Percentiles rank a stretch among this genome's conserved stretches.
phyloP scores from a whole-genome alignment of 2,113 vertebrate genomes.

The Ranitomeya imitator region DNA sequence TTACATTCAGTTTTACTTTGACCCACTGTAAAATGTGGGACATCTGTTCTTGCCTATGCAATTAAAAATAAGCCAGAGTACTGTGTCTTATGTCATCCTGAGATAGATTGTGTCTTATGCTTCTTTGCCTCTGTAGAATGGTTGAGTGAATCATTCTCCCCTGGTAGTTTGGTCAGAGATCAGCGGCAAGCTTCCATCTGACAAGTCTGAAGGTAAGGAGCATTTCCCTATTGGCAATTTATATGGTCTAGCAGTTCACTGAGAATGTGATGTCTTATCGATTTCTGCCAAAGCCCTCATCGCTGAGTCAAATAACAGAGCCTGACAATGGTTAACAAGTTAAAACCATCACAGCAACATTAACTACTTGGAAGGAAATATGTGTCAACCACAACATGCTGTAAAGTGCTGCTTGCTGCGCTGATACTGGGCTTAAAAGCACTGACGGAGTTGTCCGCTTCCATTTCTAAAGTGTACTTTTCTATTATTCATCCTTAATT shows the following conservation, averaged over 20 bases:
- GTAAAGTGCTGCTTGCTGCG: conserved; percentile 69
- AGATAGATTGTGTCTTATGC: conserved; percentile 52
- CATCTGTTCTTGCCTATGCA: conserved; percentile 36
- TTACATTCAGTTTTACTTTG: conserved; percentile 10
- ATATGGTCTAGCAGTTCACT: conserved; percentile 72
- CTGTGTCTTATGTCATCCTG: conserved; percentile 41
- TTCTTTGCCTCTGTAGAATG: conserved; percentile 51
- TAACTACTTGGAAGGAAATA: conserved; percentile 73
- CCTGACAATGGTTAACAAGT: conserved; percentile 79
- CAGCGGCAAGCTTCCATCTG: conserved; percentile 68
- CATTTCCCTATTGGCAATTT: conserved; percentile 71
- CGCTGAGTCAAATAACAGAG: conserved; percentile 75
- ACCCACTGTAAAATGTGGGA: conserved; percentile 4
- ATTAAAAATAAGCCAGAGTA: conserved; percentile 45
- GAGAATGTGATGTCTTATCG: conserved; percentile 71
- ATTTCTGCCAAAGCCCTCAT: conserved; percentile 74
- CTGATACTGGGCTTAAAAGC: conserved; percentile 73
- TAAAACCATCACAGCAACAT: conserved; percentile 80
- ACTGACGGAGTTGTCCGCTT: conserved; percentile 66
- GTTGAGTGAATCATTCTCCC: conserved; percentile 56
- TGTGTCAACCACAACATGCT: conserved; percentile 72
- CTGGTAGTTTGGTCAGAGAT: conserved; percentile 62
- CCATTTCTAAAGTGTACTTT: conserved; percentile 58
- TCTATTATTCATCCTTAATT: conserved; percentile 17
- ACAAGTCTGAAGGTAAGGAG: conserved; percentile 65